These are phyloP conservation scores for Morbakka virulenta DNA, from an alignment of 30 jellyfish, hydroid and myxozoan genomes.

Conservation along the genomic window DNA sequence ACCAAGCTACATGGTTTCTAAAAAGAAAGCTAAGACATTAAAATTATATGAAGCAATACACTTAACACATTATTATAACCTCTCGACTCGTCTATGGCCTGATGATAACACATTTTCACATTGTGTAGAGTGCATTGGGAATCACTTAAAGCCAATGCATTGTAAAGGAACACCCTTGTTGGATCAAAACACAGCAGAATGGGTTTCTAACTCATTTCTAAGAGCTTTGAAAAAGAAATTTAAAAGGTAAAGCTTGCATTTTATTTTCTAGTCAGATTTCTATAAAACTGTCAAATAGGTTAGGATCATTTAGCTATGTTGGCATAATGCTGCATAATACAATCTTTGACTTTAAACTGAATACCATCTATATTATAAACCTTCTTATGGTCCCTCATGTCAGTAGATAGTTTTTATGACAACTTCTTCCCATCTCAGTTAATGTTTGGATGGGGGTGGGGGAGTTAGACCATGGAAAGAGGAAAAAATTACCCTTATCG, in stretches of 20 bases:
- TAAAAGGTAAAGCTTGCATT: conserved; percentile 42
- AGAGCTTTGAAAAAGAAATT: conserved; percentile 27
- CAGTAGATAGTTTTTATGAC: too few species aligned
- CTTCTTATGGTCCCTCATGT: too few species aligned
- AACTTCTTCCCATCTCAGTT: too few species aligned
- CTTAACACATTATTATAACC: conserved; percentile 64
- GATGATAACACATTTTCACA: conserved; percentile 60
- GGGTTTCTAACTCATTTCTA: conserved; percentile 39
- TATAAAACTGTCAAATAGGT: not conserved
- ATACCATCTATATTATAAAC: too few species aligned
- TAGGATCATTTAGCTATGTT: not conserved
- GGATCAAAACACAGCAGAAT: conserved; percentile 35
- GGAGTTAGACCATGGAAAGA: too few species aligned
- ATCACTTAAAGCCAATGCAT: conserved; percentile 62
- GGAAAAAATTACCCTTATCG: too few species aligned
- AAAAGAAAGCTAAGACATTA: conserved; percentile 30
- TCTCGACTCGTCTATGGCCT: conserved; percentile 55
- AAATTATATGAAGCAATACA: conserved; percentile 71
- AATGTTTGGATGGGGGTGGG: too few species aligned
- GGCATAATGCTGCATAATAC: too few species aligned
- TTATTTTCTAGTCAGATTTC: not conserved
- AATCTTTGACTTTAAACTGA: too few species aligned
- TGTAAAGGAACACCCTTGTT: conserved; percentile 61
- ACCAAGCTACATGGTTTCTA: conserved; percentile 49
- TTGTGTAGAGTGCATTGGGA: conserved; percentile 58